Evolutionary conservation across 2,888 invertebrate genomes (phyloP), one percentile per base, ranked within the genome.

Genomic region (Drosophila incognita): DNA sequence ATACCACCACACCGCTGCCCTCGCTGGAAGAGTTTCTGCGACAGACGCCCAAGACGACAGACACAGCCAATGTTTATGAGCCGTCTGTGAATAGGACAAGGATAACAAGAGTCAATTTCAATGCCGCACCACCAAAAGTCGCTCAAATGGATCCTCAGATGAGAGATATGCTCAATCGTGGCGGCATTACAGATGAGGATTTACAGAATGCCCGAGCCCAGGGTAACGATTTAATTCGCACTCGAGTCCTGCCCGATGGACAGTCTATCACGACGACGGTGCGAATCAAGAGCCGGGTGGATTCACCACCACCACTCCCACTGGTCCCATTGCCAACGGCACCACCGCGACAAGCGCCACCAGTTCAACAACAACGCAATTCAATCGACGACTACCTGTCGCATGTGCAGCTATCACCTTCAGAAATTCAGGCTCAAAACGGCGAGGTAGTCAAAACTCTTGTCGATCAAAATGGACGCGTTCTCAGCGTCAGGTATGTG

Each of bases 401-500:
- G 0, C 67, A 79, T 54, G 75, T 91, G n/a, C 77, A 83, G 21
- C 65, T 91, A 3, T 78, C 59, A 0, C 67, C 86, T 6, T 35
- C 38, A 5, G 89, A 91, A 35, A 81, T 92, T 10, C 15, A 60
- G 6, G 76, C 80, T 0, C 61, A 79, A 13, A 82, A 83, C 36
- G 90, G 90, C 0, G 87, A 83, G 35, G 27, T 89, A 21, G 31
- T 82, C 33, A 86, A 81, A 59, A 89, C 88, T 0, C 63, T 91
- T 60, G 72, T 88, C 15, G 91, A 91, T 35, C 82, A 81, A 15
- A 70, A 90, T 54, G 91, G 91, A 0, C 80, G 90, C 6, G 67
- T 90, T 0, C 52, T 91, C 33, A 90, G 88, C 35, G 90, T 73
- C 2, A 81, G 66, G 33, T 91, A 90, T 68, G 79, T 88, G 2